Evolutionary conservation across 1,140 invertebrate species (phyloP), one percentile per base, ranked within the genome.

Genomic region (Euura lappo): DNA sequence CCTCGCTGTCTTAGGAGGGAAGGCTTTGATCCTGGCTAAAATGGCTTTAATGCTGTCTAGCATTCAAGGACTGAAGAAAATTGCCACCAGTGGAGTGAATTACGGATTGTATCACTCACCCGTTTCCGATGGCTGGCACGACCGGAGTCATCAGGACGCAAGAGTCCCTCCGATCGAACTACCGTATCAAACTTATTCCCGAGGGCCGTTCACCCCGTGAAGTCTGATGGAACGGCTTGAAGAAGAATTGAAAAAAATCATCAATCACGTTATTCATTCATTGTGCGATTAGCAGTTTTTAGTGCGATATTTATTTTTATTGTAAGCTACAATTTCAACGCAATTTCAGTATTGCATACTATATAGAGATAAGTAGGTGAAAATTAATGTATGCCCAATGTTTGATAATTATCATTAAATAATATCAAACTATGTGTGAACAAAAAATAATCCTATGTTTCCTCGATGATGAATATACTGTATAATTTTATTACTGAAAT

Each of bases 21-120:
- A 95, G 85, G 93, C 93, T 0, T 79, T 95, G 1, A 78, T 95
- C 0, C 80, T 95, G 64, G 92, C 93, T 1, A 95, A 94, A 85
- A 91, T 95, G 89, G 93, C 93, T 0, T 82, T 95, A 2, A 89
- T 94, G n/a, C 80, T 95, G 1, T 92, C 93, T 7, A 93, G 93
- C 1, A 94, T 95, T 72, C 93, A 94, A 79, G 93, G 93, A 3
- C 81, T 94, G 4, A 94, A 94, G 76, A 91, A 92, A 78, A 80
- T 88, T 8, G 87, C 87, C 0, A 86, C 84, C 0, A 88, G 76
- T 67, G 82, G 85, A n/a, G 79, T 87, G 1, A 87, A 87, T 78
- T 88, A 88, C 65, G 87, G 87, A 66, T 76, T 88, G n/a, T 87
- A 88, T 67, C 85, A 87, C 13, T 7, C 82, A 3, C 80, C 82